Evolutionary conservation across 2,113 vertebrate species (phyloP).

Genomic region (Otis tarda): DNA sequence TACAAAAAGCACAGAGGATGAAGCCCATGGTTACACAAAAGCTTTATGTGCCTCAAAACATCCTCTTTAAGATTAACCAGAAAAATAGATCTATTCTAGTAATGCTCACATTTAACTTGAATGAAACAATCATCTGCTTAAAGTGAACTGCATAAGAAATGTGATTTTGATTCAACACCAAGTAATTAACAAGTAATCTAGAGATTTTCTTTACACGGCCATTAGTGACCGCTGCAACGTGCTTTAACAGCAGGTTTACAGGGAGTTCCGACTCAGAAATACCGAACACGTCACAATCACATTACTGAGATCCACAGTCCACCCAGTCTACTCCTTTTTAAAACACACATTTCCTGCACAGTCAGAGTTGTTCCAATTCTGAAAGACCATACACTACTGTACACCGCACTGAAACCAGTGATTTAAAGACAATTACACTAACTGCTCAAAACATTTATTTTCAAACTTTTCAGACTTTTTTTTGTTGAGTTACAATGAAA

Average conservation of each 20-base stretch:
- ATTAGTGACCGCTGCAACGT: neutral
- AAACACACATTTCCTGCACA: neutral
- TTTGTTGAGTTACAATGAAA: neutral
- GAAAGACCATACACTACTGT: neutral
- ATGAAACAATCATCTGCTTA: neutral
- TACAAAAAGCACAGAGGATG: neutral
- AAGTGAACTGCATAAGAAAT: neutral
- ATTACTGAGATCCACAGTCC: neutral
- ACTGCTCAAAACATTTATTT: neutral
- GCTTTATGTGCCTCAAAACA: neutral
- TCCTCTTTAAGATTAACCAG: neutral
- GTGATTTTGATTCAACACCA: neutral
- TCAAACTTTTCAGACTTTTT: neutral
- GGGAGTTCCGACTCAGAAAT: neutral
- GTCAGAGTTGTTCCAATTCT: neutral
- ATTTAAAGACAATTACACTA: neutral
- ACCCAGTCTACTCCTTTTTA: neutral
- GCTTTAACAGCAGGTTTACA: neutral
- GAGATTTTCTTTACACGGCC: neutral
- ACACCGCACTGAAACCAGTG: neutral
- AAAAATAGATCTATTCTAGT: neutral
- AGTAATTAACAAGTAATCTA: neutral
- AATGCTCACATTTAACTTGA: neutral
- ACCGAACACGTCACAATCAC: neutral
- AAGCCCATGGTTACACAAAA: neutral